Conservation (phyloP, 2,797 vertebrate genomes). For the Clarias pachynema region DNA sequence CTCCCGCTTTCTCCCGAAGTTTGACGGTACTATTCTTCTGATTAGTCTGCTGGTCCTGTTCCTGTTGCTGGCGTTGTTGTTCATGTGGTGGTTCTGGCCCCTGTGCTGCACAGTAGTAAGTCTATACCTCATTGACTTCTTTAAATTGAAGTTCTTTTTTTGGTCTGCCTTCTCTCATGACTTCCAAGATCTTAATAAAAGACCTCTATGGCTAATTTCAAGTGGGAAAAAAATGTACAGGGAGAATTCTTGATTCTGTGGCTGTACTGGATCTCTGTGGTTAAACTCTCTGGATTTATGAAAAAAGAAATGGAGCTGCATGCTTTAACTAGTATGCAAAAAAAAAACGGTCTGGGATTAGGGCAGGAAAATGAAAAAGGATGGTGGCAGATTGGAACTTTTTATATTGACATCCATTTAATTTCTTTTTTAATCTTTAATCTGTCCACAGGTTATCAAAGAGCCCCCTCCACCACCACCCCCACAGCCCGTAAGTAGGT, state of each 20-base stretch:
- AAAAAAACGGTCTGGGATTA: background rate
- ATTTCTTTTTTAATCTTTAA: constrained; percentile 21
- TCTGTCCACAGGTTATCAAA: constrained; percentile 82
- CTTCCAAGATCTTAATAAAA: background rate
- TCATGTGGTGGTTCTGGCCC: constrained; percentile 87
- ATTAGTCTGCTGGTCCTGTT: constrained; percentile 86
- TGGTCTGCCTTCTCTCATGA: background rate
- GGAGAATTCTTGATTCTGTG: background rate
- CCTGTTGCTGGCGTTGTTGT: constrained; percentile 76
- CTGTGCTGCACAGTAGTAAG: constrained; percentile 85
- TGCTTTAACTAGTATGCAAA: background rate
- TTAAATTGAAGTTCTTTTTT: constrained; percentile 5
- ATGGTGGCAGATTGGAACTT: background rate
- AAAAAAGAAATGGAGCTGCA: background rate
- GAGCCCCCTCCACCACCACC: constrained; percentile 87
- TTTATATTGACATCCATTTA: background rate
- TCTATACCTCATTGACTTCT: constrained; percentile 41
- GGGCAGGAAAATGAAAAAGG: background rate
- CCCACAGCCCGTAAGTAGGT: constrained; percentile 83
- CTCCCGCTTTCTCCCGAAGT: constrained; percentile 66
- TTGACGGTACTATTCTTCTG: constrained; percentile 87
- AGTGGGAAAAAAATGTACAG: background rate
- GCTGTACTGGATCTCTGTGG: constrained; percentile 6
- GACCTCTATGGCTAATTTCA: background rate
- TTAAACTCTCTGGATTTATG: background rate